Conservation (phyloP, 35 echinoderm and acorn worm genomes). For the Apostichopus californicus region DNA sequence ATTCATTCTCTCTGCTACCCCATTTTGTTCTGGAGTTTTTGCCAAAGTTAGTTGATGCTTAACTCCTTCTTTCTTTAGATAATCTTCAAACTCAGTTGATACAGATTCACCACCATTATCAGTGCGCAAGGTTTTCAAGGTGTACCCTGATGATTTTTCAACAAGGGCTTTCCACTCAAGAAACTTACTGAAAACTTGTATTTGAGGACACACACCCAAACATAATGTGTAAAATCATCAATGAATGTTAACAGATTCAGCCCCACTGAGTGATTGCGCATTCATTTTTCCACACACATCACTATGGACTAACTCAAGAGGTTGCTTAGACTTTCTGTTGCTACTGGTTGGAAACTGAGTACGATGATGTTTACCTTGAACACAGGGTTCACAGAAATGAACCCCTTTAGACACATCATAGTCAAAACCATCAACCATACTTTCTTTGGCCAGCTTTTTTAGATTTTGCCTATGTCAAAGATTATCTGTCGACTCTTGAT, state of each 20-base stretch:
- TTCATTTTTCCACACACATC: slow-evolving; percentile 31
- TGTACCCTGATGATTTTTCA: slow-evolving; percentile 5
- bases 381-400: slow-evolving; percentile 44
- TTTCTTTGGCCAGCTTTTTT: background rate
- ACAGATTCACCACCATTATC: background rate
- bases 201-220: slow-evolving; percentile 11
- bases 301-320: slow-evolving; percentile 23
- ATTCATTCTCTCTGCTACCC: slow-evolving; percentile 13
- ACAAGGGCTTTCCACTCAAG: background rate
- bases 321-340: background rate
- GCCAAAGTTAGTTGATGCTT: background rate
- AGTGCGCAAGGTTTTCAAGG: background rate
- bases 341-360: background rate
- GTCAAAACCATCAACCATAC: slow-evolving; percentile 22
- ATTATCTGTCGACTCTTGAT: background rate
- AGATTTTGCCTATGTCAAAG: background rate
- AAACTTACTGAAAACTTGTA: slow-evolving; percentile 20
- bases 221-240: slow-evolving; percentile 7
- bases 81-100: background rate
- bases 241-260: background rate
- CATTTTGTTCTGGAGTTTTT: slow-evolving; percentile 5
- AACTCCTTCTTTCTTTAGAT: background rate
- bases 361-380: slow-evolving; percentile 28
- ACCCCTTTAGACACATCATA: slow-evolving; percentile 18
- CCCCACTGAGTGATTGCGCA: background rate